Evolutionary conservation across 2,797 vertebrate species (phyloP).

Genomic region (Acanthopagrus latus): DNA sequence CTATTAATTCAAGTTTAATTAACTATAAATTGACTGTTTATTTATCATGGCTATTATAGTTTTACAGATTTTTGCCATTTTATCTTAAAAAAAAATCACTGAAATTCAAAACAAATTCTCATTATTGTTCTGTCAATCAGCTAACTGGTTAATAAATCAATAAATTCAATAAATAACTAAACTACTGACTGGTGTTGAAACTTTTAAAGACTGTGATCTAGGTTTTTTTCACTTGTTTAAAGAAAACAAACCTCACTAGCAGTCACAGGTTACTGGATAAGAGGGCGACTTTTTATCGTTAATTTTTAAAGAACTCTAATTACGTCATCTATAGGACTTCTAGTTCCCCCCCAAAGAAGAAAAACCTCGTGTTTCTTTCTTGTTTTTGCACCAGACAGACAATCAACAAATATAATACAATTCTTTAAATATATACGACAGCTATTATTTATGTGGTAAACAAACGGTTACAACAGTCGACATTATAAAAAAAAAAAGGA

Average conservation of each 20-base stretch:
- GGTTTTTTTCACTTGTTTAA: slow-evolving; percentile 9
- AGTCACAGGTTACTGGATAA: not conserved
- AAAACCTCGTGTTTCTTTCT: not conserved
- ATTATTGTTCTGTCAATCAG: not conserved
- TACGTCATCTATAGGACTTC: not conserved
- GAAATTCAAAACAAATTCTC: too few species aligned
- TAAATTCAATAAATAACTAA: too few species aligned
- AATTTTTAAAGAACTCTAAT: not conserved
- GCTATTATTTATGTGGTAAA: slow-evolving; percentile 46
- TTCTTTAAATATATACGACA: slow-evolving; percentile 35
- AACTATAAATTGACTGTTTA: too few species aligned
- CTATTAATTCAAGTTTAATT: too few species aligned
- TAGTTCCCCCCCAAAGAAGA: not conserved
- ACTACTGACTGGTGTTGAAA: too few species aligned
- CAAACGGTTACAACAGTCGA: slow-evolving; percentile 41
- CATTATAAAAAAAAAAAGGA: not conserved
- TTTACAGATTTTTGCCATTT: too few species aligned
- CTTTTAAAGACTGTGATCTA: too few species aligned
- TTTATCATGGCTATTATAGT: too few species aligned
- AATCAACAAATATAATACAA: slow-evolving; percentile 47
- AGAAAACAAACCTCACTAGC: not conserved
- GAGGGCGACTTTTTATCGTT: not conserved
- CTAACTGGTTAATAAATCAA: not conserved
- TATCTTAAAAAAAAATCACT: too few species aligned
- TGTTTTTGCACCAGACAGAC: slow-evolving; percentile 14